Evolutionary conservation across 2,888 invertebrate species (phyloP), one percentile per base, ranked within the genome.

Genomic region (Branchellion lobata): DNA sequence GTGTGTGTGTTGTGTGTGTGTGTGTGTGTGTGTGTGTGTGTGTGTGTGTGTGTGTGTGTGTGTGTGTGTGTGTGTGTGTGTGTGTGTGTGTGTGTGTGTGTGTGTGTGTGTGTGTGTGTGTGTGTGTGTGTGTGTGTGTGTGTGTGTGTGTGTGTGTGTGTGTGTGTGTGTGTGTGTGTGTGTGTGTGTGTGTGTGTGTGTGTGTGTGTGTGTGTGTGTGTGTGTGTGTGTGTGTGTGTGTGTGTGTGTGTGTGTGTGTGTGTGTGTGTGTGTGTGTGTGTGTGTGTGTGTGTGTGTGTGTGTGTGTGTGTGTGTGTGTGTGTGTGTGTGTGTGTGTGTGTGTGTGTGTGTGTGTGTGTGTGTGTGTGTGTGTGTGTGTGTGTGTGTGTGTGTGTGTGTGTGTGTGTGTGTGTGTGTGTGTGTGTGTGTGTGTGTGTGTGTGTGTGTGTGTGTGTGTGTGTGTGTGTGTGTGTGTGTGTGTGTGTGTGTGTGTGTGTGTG

Each of bases 1-100:
- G 47, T 77, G 69, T 51, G 69, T 47, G 65, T 79, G 34, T 47
- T 47, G 47, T 47, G 47, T 47, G 47, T 47, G 47, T 47, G 47
- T 47, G 47, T 47, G 47, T 47, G 47, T 47, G 47, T 47, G 47
- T 47, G 47, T 47, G 47, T 47, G 47, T 47, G 47, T 47, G 47
- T 47, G 47, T 47, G 47, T 47, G 47, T 47, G 47, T 47, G 47
- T 47, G 47, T 47, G 47, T 47, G 47, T 47, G 47, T 47, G 47
- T 47, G 47, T 47, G 47, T 47, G 47, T 47, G 47, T 47, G 47
- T 47, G 47, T 47, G 47, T 47, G 47, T 47, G 47, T 47, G 47
- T 47, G 47, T 47, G 47, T 47, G 47, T 47, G 47, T 47, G 47
- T 47, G 47, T 47, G 47, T 47, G 47, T 47, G 47, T 47, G 47